A percentile compares a stretch with the other conserved stretches of the same genome.
phyloP scores from a whole-genome alignment of 2,113 vertebrate species.

The Hydropotes inermis region DNA sequence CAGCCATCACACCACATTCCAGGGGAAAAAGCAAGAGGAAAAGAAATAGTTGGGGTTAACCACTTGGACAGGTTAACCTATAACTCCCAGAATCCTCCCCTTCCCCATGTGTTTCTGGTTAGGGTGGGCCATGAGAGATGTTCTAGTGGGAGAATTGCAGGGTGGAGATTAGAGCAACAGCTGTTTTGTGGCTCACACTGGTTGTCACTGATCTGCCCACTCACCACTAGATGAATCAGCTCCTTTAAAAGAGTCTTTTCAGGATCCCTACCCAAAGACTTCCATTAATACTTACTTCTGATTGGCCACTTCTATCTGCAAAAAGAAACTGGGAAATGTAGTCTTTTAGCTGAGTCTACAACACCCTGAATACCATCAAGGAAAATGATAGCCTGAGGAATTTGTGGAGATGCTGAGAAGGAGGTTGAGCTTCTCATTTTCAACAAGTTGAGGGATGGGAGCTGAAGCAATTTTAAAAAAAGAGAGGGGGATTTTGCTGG shows the following conservation, averaged over 20 bases:
- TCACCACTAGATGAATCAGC: neutral
- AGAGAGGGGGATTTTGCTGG: neutral
- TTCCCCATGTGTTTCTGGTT: neutral
- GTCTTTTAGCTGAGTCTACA: neutral
- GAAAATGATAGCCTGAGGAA: neutral
- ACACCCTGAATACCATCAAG: neutral
- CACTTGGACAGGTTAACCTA: neutral
- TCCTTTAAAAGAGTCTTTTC: neutral
- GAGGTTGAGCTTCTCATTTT: neutral
- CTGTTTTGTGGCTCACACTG: neutral
- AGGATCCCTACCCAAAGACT: neutral
- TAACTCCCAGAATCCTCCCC: neutral
- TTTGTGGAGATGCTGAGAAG: neutral
- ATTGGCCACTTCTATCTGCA: neutral
- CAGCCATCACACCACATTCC: neutral
- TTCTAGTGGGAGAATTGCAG: neutral
- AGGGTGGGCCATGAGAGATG: neutral
- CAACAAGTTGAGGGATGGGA: neutral
- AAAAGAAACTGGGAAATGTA: neutral
- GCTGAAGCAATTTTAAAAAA: neutral
- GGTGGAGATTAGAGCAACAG: neutral
- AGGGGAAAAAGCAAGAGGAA: neutral
- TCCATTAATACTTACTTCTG: neutral
- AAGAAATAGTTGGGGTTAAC: neutral
- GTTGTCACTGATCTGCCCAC: neutral